Conservation (phyloP, 2,797 vertebrate genomes). For the Sorex maritimensis region DNA sequence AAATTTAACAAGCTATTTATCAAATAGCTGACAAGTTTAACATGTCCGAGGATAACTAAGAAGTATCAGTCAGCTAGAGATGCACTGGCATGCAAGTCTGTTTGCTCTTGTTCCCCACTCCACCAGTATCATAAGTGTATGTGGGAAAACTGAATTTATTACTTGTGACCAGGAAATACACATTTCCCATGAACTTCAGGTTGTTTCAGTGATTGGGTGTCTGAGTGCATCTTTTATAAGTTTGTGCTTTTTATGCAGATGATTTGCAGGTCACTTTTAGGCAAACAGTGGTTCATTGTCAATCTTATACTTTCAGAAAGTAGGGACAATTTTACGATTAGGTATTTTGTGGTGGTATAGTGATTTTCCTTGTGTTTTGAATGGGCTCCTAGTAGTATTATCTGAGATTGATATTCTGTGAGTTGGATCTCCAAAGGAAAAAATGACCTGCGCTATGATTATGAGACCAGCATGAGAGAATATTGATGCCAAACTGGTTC, state of each 20-base stretch:
- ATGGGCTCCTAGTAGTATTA: neutral
- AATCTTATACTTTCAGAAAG: no score
- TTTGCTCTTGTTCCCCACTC: neutral
- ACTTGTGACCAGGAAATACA: neutral
- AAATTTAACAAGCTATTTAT: no score
- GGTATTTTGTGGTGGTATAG: neutral
- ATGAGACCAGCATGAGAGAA: neutral
- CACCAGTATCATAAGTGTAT: neutral
- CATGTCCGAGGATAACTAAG: neutral
- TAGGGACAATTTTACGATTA: neutral
- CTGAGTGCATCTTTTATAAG: neutral
- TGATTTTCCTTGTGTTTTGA: conserved; percentile 28
- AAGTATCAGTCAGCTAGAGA: neutral
- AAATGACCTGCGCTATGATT: neutral
- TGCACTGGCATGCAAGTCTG: neutral
- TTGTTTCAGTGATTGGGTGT: neutral
- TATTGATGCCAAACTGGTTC: neutral
- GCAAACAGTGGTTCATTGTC: no score
- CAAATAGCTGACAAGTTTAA: no score
- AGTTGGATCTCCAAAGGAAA: neutral
- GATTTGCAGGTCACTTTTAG: neutral
- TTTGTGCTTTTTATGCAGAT: neutral
- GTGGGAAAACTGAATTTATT: neutral
- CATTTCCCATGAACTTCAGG: neutral
- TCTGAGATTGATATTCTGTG: neutral